Conservation (phyloP, 2,113 vertebrate species). For the Hoplias malabaricus region DNA sequence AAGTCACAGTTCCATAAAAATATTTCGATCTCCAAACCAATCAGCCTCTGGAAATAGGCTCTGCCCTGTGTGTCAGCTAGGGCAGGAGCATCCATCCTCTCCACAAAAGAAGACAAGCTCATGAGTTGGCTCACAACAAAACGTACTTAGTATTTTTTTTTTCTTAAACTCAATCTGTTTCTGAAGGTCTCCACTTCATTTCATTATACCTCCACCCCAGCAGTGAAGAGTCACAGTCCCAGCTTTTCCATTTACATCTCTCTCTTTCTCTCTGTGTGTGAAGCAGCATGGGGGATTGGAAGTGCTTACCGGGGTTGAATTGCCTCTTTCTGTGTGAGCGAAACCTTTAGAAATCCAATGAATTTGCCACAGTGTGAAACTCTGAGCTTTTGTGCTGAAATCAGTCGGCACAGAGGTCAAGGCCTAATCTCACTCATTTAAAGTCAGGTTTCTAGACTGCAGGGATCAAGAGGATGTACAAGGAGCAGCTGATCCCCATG, state of each 20-base stretch:
- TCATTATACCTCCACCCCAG: conserved; percentile 24
- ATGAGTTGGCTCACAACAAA: conserved; percentile 28
- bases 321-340: conserved; percentile 22
- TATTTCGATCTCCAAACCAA: conserved; percentile 15
- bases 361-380: conserved; percentile 21
- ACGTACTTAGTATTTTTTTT: conserved; percentile 9
- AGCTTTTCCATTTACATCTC: conserved; percentile 25
- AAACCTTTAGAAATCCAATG: conserved; percentile 41
- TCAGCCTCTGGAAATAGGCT: not conserved
- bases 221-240: conserved; percentile 9
- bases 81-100: not conserved
- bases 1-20: not conserved
- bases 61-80: not conserved
- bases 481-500: not conserved
- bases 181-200: conserved; percentile 10
- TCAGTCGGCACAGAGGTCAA: not conserved
- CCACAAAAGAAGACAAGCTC: conserved; percentile 3
- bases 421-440: not conserved
- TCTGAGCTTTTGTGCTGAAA: conserved; percentile 5
- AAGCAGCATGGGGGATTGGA: conserved; percentile 28
- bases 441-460: not conserved
- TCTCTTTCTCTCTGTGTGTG: conserved; percentile 11
- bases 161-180: conserved; percentile 31
- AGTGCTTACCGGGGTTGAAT: conserved; percentile 13
- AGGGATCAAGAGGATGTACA: not conserved